Evolutionary conservation across 2,888 invertebrate species (phyloP).

Genomic region (Zygaena filipendulae): DNA sequence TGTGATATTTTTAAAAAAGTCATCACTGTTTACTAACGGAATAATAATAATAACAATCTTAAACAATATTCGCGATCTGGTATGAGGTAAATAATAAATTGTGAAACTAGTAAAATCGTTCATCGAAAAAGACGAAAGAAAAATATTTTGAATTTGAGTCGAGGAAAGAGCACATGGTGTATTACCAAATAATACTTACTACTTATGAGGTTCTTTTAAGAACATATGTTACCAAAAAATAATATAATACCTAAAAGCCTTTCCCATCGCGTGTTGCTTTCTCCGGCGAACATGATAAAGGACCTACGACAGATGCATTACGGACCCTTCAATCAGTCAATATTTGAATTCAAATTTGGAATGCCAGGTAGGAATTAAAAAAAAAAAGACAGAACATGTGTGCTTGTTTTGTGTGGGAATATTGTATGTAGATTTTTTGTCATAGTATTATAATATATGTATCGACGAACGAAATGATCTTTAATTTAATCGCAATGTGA

Average conservation of each 20-base stretch:
- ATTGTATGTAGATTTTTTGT: constrained; percentile 6
- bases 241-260: constrained; percentile 20
- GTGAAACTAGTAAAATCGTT: too few species aligned
- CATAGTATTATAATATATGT: too few species aligned
- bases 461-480: too few species aligned
- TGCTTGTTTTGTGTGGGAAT: constrained; percentile 27
- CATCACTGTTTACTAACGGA: too few species aligned
- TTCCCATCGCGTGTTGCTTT: constrained; percentile 43
- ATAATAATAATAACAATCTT: too few species aligned
- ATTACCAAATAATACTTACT: constrained; percentile 30
- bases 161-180: constrained; percentile 23
- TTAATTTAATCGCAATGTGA: not conserved
- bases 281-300: constrained; percentile 26
- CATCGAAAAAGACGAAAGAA: not conserved
- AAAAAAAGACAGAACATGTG: constrained; percentile 36
- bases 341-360: constrained; percentile 48
- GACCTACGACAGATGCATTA: constrained; percentile 48
- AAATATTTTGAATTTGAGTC: not conserved
- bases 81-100: too few species aligned
- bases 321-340: constrained; percentile 65
- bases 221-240: constrained; percentile 38
- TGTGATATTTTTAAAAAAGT: too few species aligned
- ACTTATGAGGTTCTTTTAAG: constrained; percentile 21
- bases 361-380: constrained; percentile 22
- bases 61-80: too few species aligned